A percentile compares a stretch with the other conserved stretches of the same genome.
Evolutionary conservation across 2,113 vertebrate species (phyloP).

Genomic region (Galemys pyrenaicus): DNA sequence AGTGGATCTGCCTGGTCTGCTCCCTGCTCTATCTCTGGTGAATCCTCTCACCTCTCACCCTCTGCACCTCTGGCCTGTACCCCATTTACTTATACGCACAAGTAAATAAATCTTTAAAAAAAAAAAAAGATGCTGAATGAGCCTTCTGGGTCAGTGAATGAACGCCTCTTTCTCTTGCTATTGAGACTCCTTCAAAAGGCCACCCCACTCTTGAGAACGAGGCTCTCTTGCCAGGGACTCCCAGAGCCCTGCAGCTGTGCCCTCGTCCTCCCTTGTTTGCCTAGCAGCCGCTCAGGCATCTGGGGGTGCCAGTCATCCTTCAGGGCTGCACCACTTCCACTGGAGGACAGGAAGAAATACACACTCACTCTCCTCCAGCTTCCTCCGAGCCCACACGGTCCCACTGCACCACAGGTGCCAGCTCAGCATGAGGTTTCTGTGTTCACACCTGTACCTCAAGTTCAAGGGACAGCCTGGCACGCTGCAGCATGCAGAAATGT

Average conservation of each 20-base stretch:
- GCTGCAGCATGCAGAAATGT: not conserved
- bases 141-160: not conserved
- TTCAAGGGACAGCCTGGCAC: not conserved
- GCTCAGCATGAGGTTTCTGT: not conserved
- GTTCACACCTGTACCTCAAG: not conserved
- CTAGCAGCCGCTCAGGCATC: not conserved
- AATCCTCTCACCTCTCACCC: no score
- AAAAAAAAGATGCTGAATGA: not conserved
- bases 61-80: no score
- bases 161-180: not conserved
- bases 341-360: not conserved
- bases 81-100: no score
- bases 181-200: not conserved
- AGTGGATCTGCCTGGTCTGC: no score
- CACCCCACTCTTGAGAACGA: not conserved
- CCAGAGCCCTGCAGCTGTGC: not conserved
- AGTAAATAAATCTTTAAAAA: no score
- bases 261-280: accelerated
- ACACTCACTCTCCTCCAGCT: not conserved
- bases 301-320: accelerated
- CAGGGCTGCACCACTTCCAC: no score
- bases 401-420: no score
- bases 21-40: no score
- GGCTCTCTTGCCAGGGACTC: not conserved
- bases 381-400: not conserved